Evolutionary conservation across 2,113 vertebrate genomes (phyloP), one percentile per base, ranked within the genome.

Genomic region (Ammospiza nelsoni): DNA sequence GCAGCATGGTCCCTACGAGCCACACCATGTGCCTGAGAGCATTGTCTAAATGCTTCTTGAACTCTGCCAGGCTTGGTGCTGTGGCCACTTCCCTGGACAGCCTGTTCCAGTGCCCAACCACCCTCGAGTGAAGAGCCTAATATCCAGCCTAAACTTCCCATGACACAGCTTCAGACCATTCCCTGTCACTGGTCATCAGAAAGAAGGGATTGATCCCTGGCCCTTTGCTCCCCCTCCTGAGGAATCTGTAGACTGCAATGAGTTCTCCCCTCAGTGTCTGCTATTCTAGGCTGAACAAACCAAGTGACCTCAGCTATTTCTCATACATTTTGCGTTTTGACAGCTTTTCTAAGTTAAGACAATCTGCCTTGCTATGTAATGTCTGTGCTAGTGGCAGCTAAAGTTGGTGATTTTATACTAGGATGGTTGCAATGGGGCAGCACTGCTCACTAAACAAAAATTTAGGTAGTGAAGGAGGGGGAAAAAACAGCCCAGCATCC

Each of bases 111-210:
- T 20, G 35, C 7, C 7, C 41, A 57, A 3, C 1, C 10, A 20
- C 18, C 24, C 12, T 11, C 15, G 23, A 2, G 12, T 43, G 35
- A 57, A 83, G 21, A 62, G 31, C 14, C 0, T 63, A 33, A 28
- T 17, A 55, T 4, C 41, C 15, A 48, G 6, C 15, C 9, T 43
- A 69, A 77, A 49, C 12, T 9, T 49, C 10, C 10, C 1, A 0
- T 24, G 35, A 63, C 65, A 76, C 18, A 43, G 9, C 9, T 16
- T 71, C 35, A 84, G 35, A 12, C 18, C 22, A 27, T 43, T 84
- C 25, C 33, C 49, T 57, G 19, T 24, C 15, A 20, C 15, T 28
- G 31, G 18, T 28, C 31, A 71, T 22, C 27, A 57, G 22, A 51
- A 55, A 28, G 24, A 41, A 49, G 17, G 62, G 14, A 35, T 28